A percentile compares a stretch with the other conserved stretches of the same genome.
Evolutionary conservation across 2,113 vertebrate genomes (phyloP).

Genomic region (Otis tarda): DNA sequence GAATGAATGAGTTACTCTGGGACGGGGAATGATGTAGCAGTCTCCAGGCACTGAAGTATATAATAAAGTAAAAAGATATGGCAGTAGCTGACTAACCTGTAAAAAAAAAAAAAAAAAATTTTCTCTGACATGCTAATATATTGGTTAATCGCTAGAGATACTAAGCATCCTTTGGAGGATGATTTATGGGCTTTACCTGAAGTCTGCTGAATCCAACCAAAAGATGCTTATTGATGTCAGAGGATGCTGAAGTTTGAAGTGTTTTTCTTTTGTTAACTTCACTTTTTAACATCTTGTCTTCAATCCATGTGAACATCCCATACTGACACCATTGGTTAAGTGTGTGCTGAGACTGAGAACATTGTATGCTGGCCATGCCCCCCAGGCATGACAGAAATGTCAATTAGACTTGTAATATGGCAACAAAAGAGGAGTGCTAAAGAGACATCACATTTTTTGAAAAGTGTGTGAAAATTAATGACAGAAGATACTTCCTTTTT

Average conservation of each 20-base stretch:
- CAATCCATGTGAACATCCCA: background rate
- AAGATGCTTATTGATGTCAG: background rate
- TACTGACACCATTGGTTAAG: background rate
- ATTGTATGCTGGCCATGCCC: background rate
- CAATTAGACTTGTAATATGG: background rate
- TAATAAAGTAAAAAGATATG: background rate
- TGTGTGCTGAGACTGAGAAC: background rate
- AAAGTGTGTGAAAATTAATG: constrained; percentile 50
- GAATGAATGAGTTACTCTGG: background rate
- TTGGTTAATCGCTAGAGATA: background rate
- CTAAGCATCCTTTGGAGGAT: background rate
- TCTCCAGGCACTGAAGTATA: background rate
- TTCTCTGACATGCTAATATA: background rate
- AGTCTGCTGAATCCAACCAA: background rate
- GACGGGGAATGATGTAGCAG: background rate
- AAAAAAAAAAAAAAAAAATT: background rate
- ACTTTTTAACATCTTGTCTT: background rate
- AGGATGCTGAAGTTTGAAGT: background rate
- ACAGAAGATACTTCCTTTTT: background rate
- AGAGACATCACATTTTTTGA: background rate
- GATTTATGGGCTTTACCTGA: background rate
- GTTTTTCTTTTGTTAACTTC: background rate
- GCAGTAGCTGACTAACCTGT: background rate
- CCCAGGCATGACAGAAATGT: constrained; percentile 5
- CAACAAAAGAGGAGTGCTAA: constrained; percentile 36